Percentiles rank a stretch among this genome's conserved stretches.
These are phyloP conservation scores for Paelopatides confundens DNA, from an alignment of 53 echinoderm and acorn worm genomes.

Conservation along the genomic window DNA sequence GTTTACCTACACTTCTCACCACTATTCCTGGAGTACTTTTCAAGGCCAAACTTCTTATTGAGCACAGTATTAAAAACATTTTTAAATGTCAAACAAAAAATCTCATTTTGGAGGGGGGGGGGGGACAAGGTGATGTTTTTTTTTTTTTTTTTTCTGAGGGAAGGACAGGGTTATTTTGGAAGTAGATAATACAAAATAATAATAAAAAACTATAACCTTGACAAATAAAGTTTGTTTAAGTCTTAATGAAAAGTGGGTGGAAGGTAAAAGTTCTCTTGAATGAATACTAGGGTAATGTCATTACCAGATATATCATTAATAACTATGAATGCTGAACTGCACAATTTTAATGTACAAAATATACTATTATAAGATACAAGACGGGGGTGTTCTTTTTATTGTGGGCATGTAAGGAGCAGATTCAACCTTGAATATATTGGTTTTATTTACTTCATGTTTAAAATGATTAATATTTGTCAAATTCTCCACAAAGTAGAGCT, in stretches of 20 bases:
- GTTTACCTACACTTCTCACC: neutral
- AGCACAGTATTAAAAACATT: neutral
- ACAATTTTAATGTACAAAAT: too few species aligned
- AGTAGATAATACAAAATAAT: neutral
- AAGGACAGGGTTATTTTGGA: neutral
- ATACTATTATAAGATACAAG: too few species aligned
- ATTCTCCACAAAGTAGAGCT: too few species aligned
- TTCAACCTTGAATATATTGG: neutral
- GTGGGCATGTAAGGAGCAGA: too few species aligned
- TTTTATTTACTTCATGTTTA: neutral
- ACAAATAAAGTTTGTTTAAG: neutral
- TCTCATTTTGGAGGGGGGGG: too few species aligned
- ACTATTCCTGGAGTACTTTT: neutral
- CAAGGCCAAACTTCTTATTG: neutral
- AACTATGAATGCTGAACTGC: too few species aligned
- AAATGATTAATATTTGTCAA: too few species aligned
- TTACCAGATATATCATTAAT: neutral
- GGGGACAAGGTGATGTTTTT: too few species aligned
- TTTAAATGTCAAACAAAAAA: neutral
- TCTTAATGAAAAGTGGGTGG: neutral
- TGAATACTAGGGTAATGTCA: neutral
- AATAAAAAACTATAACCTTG: neutral
- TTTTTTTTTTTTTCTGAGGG: neutral
- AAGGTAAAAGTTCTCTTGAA: neutral
- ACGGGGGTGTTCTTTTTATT: too few species aligned